Conservation (phyloP, 2,113 vertebrate species). For the Actenoides hombroni region DNA sequence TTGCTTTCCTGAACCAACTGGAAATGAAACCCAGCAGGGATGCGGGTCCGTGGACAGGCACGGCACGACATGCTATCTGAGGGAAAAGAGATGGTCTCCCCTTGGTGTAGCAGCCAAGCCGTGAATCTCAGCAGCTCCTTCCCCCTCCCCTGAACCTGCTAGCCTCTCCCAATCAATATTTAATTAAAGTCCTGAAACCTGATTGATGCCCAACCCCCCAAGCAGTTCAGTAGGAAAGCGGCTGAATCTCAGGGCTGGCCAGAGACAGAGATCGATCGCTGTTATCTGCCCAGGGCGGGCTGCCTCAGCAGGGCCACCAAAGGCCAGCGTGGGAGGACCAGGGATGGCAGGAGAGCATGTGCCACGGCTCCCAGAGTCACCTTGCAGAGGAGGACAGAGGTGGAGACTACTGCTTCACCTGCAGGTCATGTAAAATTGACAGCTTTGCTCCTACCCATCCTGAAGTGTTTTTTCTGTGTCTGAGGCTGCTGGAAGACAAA, state of each 20-base stretch:
- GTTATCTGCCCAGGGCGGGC: not conserved
- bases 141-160: not conserved
- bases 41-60: accelerated
- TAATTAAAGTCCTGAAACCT: constrained; percentile 59
- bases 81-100: not conserved
- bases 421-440: not conserved
- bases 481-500: not conserved
- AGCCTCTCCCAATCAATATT: constrained; percentile 49
- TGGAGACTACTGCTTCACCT: not conserved
- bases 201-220: constrained; percentile 16
- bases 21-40: not conserved
- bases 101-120: not conserved
- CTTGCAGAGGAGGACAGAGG: not conserved
- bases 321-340: not conserved
- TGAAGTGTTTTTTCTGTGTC: not conserved
- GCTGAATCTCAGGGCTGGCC: not conserved
- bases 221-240: not conserved
- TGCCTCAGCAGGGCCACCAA: not conserved
- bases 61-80: accelerated
- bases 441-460: not conserved
- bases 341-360: not conserved
- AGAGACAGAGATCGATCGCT: not conserved
- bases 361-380: not conserved
- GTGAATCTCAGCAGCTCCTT: not conserved
- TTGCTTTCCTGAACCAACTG: not conserved